These are phyloP conservation scores for Myathropa florea DNA, from an alignment of 2,888 invertebrate species.

Conservation along the genomic window DNA sequence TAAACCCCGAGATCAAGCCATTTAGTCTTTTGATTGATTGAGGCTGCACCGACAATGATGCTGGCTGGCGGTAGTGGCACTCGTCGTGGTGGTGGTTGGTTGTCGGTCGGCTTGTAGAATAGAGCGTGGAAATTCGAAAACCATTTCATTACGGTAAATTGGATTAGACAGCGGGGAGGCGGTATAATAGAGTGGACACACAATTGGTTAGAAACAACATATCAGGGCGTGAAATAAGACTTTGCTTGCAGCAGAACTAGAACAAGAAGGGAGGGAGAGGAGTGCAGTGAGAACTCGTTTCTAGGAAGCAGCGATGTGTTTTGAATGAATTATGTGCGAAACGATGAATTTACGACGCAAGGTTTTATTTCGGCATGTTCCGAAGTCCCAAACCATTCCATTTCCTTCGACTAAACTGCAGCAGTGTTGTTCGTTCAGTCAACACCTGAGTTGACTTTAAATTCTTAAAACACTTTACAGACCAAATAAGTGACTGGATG, in stretches of 20 bases:
- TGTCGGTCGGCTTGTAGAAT: background rate
- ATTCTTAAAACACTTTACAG: no score
- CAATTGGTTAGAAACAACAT: background rate
- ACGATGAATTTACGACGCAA: no score
- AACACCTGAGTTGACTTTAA: no score
- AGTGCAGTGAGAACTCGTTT: no score
- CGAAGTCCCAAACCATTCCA: no score
- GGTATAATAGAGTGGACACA: background rate
- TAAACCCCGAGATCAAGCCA: constrained; percentile 47
- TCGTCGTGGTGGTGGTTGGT: constrained; percentile 7
- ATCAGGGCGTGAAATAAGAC: background rate
- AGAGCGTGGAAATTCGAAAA: constrained; percentile 12
- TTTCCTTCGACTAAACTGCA: no score
- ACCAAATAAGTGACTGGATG: no score
- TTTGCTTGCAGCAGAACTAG: background rate
- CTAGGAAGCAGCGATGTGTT: no score
- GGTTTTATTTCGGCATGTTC: no score
- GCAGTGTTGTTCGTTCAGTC: no score
- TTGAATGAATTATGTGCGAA: no score
- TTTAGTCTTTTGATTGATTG: constrained; percentile 65
- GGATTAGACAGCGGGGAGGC: background rate
- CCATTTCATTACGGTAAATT: constrained; percentile 15
- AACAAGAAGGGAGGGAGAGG: no score
- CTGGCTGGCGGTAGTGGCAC: background rate
- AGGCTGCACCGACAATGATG: constrained; percentile 40